Conservation (phyloP, 1,140 invertebrate species). For the Brachionus koreanus region DNA sequence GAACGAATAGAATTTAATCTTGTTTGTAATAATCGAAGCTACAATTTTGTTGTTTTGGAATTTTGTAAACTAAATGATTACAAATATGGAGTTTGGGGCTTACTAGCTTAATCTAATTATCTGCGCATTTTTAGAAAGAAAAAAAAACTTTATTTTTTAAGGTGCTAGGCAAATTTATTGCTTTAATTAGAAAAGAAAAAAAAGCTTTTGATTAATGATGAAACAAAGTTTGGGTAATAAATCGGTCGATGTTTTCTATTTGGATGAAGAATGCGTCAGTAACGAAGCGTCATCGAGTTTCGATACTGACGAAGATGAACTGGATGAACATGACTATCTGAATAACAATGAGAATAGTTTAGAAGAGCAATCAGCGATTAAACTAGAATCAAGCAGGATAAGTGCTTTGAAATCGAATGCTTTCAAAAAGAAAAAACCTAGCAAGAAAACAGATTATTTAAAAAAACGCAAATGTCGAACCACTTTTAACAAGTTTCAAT, state of each 20-base stretch:
- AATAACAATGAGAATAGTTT: background rate
- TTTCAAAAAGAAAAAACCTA: background rate
- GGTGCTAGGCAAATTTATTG: background rate
- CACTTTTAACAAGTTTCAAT: slow-evolving; percentile 1
- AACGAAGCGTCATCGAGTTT: background rate
- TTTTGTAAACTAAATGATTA: background rate
- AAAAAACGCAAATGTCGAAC: slow-evolving; percentile 21
- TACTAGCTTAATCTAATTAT: background rate
- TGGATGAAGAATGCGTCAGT: slow-evolving; percentile 1
- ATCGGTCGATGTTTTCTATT: background rate
- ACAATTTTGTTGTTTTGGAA: background rate
- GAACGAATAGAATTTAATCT: background rate
- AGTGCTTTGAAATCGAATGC: background rate
- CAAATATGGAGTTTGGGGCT: slow-evolving; percentile 24
- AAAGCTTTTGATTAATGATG: background rate
- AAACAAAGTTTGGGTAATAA: background rate
- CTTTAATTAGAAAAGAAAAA: background rate
- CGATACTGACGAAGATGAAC: background rate
- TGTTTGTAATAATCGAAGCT: background rate
- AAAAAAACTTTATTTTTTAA: background rate
- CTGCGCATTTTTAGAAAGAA: background rate
- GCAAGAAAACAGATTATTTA: background rate
- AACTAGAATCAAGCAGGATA: background rate
- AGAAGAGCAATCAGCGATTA: background rate
- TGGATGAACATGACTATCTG: background rate